phyloP scores from a whole-genome alignment of 2,888 invertebrate species.

The Melieria crassipennis region DNA sequence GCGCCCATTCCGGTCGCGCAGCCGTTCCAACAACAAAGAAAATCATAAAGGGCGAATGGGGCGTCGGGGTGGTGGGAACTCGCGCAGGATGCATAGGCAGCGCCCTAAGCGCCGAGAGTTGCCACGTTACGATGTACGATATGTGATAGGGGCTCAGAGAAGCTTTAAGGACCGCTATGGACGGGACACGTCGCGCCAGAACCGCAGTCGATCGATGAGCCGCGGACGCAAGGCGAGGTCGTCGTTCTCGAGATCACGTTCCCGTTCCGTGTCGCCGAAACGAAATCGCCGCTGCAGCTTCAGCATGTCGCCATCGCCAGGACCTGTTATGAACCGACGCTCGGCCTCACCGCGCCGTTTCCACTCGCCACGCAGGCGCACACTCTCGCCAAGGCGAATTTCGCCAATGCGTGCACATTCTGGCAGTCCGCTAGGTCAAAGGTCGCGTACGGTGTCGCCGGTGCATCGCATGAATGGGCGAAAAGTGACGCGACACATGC shows the following conservation, averaged over 20 bases:
- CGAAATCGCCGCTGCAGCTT: conserved; percentile 56
- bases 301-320: conserved; percentile 61
- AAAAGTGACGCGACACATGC: conserved; percentile 41
- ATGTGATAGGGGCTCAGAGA: conserved; percentile 72
- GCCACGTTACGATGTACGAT: conserved; percentile 84
- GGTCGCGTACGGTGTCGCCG: conserved; percentile 59
- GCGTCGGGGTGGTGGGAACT: conserved; percentile 58
- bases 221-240: conserved; percentile 45
- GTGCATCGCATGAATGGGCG: conserved; percentile 50
- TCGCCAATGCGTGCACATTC: conserved; percentile 47
- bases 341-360: conserved; percentile 46
- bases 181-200: conserved; percentile 72
- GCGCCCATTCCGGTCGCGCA: conserved; percentile 39
- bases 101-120: conserved; percentile 78
- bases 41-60: conserved; percentile 40
- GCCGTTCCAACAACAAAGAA: conserved; percentile 61
- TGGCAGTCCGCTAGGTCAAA: conserved; percentile 51
- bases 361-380: conserved; percentile 51
- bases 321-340: conserved; percentile 37
- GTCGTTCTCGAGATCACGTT: conserved; percentile 59
- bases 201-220: conserved; percentile 60
- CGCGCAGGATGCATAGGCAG: conserved; percentile 31
- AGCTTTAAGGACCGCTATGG: conserved; percentile 75
- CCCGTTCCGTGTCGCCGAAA: conserved; percentile 41
- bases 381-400: conserved; percentile 47